phyloP scores from a whole-genome alignment of 2,797 vertebrate genomes.

The Esox masquinongy region DNA sequence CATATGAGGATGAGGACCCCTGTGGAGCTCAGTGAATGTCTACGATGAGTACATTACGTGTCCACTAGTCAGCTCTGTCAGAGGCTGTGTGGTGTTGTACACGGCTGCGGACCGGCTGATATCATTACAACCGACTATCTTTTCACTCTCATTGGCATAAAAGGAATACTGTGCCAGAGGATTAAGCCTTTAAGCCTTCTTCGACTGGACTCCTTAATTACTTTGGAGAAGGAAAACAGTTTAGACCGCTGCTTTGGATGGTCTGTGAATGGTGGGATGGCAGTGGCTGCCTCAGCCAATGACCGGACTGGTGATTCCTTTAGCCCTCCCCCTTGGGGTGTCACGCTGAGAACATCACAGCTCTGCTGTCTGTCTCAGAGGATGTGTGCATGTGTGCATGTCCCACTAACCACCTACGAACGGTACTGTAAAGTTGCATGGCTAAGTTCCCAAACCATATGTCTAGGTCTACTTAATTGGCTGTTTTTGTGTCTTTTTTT shows the following conservation, averaged over 20 bases:
- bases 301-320: neutral
- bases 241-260: neutral
- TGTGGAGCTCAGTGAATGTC: neutral
- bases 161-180: conserved; percentile 3
- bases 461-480: too few relatives aligned
- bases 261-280: conserved; percentile 27
- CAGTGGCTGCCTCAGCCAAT: conserved; percentile 22
- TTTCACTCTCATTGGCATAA: conserved; percentile 22
- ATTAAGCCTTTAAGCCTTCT: conserved; percentile 60
- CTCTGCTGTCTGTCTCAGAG: neutral
- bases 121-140: conserved; percentile 9
- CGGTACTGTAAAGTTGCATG: too few relatives aligned
- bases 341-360: neutral
- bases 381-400: too few relatives aligned
- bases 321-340: neutral
- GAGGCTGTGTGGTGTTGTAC: neutral
- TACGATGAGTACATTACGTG: neutral
- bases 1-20: neutral
- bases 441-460: too few relatives aligned
- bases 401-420: too few relatives aligned
- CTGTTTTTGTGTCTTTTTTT: too few relatives aligned
- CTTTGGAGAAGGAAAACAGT: conserved; percentile 8
- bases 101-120: neutral
- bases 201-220: conserved; percentile 51
- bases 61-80: neutral